Conservation (phyloP, 2,888 invertebrate genomes). For the Volucella zonaria region DNA sequence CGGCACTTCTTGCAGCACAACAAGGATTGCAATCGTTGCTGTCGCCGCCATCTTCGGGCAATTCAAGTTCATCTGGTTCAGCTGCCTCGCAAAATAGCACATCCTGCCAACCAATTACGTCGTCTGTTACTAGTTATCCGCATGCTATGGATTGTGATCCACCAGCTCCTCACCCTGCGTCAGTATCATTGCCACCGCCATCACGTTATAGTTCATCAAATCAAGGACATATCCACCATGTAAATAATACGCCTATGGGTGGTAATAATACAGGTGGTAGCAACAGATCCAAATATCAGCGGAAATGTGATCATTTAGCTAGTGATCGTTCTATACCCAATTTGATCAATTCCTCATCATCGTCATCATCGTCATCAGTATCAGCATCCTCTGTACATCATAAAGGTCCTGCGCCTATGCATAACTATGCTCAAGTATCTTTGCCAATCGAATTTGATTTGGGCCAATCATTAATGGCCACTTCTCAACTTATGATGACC, state of each 20-base stretch:
- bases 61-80: slow-evolving; percentile 73
- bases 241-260: slow-evolving; percentile 43
- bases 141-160: slow-evolving; percentile 92
- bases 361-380: slow-evolving; percentile 65
- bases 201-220: slow-evolving; percentile 67
- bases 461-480: slow-evolving; percentile 79
- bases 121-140: slow-evolving; percentile 80
- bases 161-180: slow-evolving; percentile 83
- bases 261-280: slow-evolving; percentile 28
- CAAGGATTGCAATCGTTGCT: slow-evolving; percentile 78
- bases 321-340: slow-evolving; percentile 45
- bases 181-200: slow-evolving; percentile 55
- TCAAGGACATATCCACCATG: slow-evolving; percentile 73
- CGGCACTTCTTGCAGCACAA: slow-evolving; percentile 76
- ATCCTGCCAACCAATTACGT: slow-evolving; percentile 68
- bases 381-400: slow-evolving; percentile 69
- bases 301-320: slow-evolving; percentile 59
- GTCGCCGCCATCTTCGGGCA: slow-evolving; percentile 75
- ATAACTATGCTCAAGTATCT: slow-evolving; percentile 81
- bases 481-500: slow-evolving; percentile 81
- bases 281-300: slow-evolving; percentile 61
- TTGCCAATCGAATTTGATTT: slow-evolving; percentile 79
- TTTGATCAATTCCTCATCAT: slow-evolving; percentile 48
- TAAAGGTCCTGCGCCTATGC: slow-evolving; percentile 74
- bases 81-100: slow-evolving; percentile 69